Conservation (phyloP, 2,797 vertebrate species). For the Arnoldichthys spilopterus region DNA sequence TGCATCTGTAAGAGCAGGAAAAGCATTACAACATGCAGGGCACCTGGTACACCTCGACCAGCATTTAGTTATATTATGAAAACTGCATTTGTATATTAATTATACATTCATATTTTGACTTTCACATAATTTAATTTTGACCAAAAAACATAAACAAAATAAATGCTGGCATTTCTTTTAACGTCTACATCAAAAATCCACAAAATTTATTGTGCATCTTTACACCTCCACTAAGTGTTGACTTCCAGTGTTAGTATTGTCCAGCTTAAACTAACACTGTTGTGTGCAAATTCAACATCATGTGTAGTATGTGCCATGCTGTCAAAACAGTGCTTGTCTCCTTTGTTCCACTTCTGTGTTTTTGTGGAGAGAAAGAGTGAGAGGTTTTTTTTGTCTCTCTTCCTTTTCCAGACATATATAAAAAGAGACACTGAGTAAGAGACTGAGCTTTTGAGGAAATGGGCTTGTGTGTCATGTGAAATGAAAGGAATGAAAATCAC, state of each 20-base stretch:
- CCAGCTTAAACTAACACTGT: neutral
- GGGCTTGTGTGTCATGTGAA: neutral
- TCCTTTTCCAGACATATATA: neutral
- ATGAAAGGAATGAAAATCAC: conserved; percentile 2
- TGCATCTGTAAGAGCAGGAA: too few species aligned
- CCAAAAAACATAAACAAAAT: too few species aligned
- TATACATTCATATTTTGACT: too few species aligned
- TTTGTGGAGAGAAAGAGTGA: neutral
- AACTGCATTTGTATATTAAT: too few species aligned
- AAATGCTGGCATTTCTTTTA: too few species aligned
- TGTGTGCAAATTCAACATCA: neutral
- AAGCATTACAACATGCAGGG: too few species aligned
- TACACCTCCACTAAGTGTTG: neutral
- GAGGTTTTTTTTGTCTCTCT: neutral
- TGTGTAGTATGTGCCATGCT: neutral
- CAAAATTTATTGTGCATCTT: neutral
- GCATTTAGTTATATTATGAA: too few species aligned
- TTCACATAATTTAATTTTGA: too few species aligned
- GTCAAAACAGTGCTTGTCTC: neutral
- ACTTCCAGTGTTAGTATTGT: neutral
- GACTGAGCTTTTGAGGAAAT: conserved; percentile 2
- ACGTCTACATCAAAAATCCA: neutral
- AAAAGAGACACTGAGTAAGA: neutral
- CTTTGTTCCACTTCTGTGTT: neutral
- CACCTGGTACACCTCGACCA: too few species aligned